Percentiles rank a stretch among this genome's conserved stretches.
phyloP scores from a whole-genome alignment of 1,140 invertebrate species.

The Melitaea cinxia region DNA sequence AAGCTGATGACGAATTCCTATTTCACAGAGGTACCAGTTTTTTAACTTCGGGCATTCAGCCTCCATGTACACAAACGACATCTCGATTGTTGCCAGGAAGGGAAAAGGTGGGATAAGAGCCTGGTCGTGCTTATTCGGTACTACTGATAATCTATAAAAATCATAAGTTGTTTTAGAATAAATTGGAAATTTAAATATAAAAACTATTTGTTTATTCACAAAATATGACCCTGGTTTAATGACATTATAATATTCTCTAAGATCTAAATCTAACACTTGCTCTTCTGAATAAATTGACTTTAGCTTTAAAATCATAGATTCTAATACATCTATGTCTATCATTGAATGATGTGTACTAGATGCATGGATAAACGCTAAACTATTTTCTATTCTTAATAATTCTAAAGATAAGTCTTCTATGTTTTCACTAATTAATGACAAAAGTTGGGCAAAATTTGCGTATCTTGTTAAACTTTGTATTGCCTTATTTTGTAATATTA shows the following conservation, averaged over 20 bases:
- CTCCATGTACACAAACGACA: slow-evolving; percentile 43
- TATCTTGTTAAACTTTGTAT: slow-evolving; percentile 39
- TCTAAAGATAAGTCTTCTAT: slow-evolving; percentile 44
- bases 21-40: slow-evolving; percentile 28
- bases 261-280: slow-evolving; percentile 34
- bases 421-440: slow-evolving; percentile 46
- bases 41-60: slow-evolving; percentile 34
- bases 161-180: slow-evolving; percentile 23
- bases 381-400: slow-evolving; percentile 47
- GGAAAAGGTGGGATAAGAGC: slow-evolving; percentile 44
- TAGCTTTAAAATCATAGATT: slow-evolving; percentile 38
- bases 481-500: slow-evolving; percentile 36
- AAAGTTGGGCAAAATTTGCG: slow-evolving; percentile 44
- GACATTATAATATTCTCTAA: slow-evolving; percentile 48
- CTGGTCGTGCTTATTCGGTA: slow-evolving; percentile 40
- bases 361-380: slow-evolving; percentile 46
- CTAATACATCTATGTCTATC: slow-evolving; percentile 33
- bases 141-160: slow-evolving; percentile 41
- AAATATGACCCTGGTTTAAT: slow-evolving; percentile 48
- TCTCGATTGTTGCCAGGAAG: slow-evolving; percentile 42
- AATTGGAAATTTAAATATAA: slow-evolving; percentile 48
- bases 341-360: slow-evolving; percentile 42
- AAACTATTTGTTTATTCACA: slow-evolving; percentile 38
- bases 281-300: slow-evolving; percentile 34
- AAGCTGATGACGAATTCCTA: slow-evolving; percentile 14